phyloP scores from a whole-genome alignment of 2,797 vertebrate species.

The Tympanoctomys barrerae region DNA sequence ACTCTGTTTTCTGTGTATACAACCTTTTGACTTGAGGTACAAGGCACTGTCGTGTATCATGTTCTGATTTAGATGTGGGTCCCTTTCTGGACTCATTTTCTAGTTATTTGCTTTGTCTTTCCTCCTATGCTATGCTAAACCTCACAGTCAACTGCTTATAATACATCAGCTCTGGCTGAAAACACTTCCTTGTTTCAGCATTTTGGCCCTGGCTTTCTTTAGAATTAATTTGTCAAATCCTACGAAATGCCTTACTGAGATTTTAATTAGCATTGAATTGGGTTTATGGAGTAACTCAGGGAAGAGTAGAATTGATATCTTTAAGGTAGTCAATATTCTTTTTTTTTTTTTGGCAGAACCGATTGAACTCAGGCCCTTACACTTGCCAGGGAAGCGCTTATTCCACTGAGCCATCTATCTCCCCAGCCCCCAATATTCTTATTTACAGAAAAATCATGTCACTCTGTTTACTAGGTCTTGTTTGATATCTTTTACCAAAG shows the following conservation, averaged over 20 bases:
- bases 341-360: too few relatives aligned
- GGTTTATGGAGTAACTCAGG: background rate
- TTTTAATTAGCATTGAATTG: slow-evolving; percentile 41
- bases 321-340: slow-evolving; percentile 10
- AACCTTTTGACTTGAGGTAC: background rate
- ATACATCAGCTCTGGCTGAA: background rate
- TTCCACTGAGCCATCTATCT: too few relatives aligned
- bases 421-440: too few relatives aligned
- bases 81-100: background rate
- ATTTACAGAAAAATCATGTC: background rate
- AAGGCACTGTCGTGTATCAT: background rate
- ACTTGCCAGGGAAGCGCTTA: too few relatives aligned
- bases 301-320: slow-evolving; percentile 30
- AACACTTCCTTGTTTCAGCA: background rate
- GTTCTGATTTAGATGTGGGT: background rate
- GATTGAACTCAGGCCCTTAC: too few relatives aligned
- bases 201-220: background rate
- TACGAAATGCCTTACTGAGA: background rate
- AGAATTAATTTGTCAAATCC: slow-evolving; percentile 33
- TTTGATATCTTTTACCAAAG: slow-evolving; percentile 19
- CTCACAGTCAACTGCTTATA: background rate
- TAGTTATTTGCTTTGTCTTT: background rate
- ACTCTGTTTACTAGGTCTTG: slow-evolving; percentile 44
- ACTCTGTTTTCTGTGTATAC: background rate
- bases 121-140: background rate